Evolutionary conservation across 2,797 vertebrate genomes (phyloP), one percentile per base, ranked within the genome.

Genomic region (Bufotes viridis): DNA sequence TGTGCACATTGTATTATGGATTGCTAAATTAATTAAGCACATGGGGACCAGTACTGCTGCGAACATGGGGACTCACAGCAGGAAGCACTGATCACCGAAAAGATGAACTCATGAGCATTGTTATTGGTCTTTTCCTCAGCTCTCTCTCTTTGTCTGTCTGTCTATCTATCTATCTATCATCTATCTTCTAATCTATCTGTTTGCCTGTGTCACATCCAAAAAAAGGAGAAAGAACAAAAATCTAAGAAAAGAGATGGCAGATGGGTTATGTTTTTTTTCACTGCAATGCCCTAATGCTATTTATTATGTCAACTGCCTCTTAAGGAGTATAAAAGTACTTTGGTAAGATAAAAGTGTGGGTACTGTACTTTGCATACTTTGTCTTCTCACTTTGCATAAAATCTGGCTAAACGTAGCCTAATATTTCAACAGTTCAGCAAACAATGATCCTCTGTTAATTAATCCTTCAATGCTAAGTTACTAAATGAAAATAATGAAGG

Each of bases 11-110:
- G 69, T 69, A 57, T 81, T 34, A 61, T 80, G 20, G 60, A 58
- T 75, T 24, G 51, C 24, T 72, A 78, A 60, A 87, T 81, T 69
- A 69, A 87, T 82, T 83, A 65, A 58, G 29, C 70, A 78, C 49
- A 26, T 65, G 81, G 63, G 49, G 49, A 42, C 15, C 53, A 29
- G 51, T 13, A 9, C 42, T 34, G 24, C 24, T 61, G 15, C 6
- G n/a, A 63, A 51, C 67, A 60, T 60, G 11, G 55, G 65, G 67
- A 29, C 29, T 58, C 22, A 81, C 51, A 80, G 29, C 4, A 61
- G 53, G 53, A 51, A 61, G 29, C 20, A 0, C 20, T 18, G 53
- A 72, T 74, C 67, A 72, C 51, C 17, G 7, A 57, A 10, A 55
- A 29, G 24, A 80, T 17, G 13, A 84, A 74, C 26, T 17, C 55